These are phyloP conservation scores for Azemiops feae DNA, from an alignment of 2,113 vertebrate species.

Conservation along the genomic window DNA sequence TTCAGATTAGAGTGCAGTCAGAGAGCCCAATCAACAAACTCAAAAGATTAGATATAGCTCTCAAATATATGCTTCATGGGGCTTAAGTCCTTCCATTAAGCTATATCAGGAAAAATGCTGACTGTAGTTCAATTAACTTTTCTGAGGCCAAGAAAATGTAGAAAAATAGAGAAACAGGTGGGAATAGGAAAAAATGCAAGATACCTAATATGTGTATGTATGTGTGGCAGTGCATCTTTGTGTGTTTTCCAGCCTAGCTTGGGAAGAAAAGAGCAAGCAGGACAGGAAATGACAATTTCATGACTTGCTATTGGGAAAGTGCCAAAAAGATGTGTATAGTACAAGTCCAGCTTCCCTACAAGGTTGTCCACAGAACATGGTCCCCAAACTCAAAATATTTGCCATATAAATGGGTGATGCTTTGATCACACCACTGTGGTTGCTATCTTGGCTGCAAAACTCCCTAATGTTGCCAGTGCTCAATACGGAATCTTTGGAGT, in stretches of 20 bases:
- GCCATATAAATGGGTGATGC: neutral
- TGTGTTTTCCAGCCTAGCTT: neutral
- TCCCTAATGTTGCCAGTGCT: neutral
- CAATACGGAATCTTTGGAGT: neutral
- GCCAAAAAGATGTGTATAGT: neutral
- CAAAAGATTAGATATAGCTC: neutral
- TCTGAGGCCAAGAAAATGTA: neutral
- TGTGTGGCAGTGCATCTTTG: neutral
- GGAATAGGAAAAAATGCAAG: neutral
- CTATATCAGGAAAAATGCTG: neutral
- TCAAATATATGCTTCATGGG: neutral
- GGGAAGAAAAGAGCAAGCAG: neutral
- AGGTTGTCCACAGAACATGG: neutral
- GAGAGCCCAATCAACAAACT: neutral
- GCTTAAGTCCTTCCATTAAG: neutral
- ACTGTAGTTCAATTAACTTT: neutral
- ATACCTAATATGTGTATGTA: neutral
- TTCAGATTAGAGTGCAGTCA: neutral
- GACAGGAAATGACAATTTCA: neutral
- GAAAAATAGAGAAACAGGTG: neutral
- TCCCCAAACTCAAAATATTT: neutral
- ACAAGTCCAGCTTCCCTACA: neutral
- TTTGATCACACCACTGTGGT: neutral
- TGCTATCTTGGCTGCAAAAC: neutral
- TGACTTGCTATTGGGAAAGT: neutral